Percentiles rank a stretch among this genome's conserved stretches.
These are phyloP conservation scores for Amphibalanus amphitrite DNA, from an alignment of 1,140 invertebrate genomes.

Conservation along the genomic window DNA sequence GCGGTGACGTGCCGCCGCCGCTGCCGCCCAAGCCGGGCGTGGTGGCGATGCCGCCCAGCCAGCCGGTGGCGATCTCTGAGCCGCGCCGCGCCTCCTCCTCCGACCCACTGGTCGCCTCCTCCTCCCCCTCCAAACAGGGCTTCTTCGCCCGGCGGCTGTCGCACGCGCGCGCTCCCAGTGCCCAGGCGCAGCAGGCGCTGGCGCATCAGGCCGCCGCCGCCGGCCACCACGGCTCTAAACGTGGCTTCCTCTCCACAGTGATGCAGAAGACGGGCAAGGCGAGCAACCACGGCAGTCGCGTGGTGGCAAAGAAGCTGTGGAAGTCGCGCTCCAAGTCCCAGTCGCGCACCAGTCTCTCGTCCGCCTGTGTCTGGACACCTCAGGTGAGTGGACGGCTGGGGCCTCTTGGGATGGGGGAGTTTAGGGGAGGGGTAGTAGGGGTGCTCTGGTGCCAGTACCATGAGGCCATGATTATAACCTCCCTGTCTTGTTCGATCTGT, in stretches of 20 bases:
- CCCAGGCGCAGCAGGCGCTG: background rate
- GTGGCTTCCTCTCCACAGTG: conserved; percentile 29
- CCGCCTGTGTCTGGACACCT: conserved; percentile 47
- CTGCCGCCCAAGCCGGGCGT: too few species aligned
- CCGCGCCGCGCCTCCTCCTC: background rate
- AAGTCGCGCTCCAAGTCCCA: conserved; percentile 59
- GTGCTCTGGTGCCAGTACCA: too few species aligned
- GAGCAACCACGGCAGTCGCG: conserved; percentile 29
- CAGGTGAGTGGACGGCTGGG: conserved; percentile 42
- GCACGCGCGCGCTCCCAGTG: background rate
- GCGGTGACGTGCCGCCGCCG: background rate
- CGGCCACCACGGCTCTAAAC: background rate
- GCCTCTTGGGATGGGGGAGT: too few species aligned
- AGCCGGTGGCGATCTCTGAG: background rate
- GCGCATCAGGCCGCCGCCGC: background rate
- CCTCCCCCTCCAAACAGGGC: background rate
- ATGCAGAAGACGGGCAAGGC: conserved; percentile 40
- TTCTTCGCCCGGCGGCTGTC: conserved; percentile 9
- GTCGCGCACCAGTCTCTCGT: conserved; percentile 35
- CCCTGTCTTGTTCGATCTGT: too few species aligned
- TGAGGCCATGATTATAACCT: too few species aligned
- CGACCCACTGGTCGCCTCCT: background rate
- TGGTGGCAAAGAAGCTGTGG: conserved; percentile 66
- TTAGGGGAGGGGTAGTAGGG: too few species aligned
- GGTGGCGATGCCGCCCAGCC: too few species aligned